Evolutionary conservation across 2,888 invertebrate species (phyloP).

Genomic region (Shargacucullia verbasci): DNA sequence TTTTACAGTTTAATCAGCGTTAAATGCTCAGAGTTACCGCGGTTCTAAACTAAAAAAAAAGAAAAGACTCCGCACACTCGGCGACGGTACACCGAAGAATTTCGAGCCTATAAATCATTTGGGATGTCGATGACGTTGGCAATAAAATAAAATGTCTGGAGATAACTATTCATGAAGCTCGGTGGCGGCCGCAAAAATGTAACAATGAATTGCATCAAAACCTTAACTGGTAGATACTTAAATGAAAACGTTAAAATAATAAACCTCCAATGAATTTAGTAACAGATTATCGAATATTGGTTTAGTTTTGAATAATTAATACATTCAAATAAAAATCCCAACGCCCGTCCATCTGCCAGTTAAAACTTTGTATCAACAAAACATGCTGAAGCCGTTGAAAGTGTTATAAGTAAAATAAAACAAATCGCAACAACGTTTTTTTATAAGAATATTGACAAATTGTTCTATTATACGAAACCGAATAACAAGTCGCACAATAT

Average conservation of each 20-base stretch:
- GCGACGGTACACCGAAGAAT: slow-evolving; percentile 74
- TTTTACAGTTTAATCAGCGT: slow-evolving; percentile 90
- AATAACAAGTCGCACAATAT: slow-evolving; percentile 38
- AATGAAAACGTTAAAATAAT: slow-evolving; percentile 24
- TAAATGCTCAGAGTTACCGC: slow-evolving; percentile 86
- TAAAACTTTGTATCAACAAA: slow-evolving; percentile 4
- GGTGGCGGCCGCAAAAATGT: slow-evolving; percentile 25
- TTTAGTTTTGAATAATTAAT: slow-evolving; percentile 1
- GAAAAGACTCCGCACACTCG: slow-evolving; percentile 65
- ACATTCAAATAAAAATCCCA: slow-evolving; percentile 4
- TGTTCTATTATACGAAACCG: slow-evolving; percentile 28
- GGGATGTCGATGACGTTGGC: slow-evolving; percentile 74
- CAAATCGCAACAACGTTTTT: slow-evolving; percentile 19
- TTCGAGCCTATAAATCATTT: slow-evolving; percentile 81
- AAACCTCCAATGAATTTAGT: slow-evolving; percentile 1
- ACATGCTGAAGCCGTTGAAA: slow-evolving; percentile 21
- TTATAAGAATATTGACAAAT: slow-evolving; percentile 37
- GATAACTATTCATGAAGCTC: slow-evolving; percentile 60
- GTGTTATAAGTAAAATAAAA: slow-evolving; percentile 34
- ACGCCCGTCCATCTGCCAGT: background rate
- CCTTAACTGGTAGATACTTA: slow-evolving; percentile 16
- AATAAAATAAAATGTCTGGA: slow-evolving; percentile 60
- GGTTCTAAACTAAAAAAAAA: slow-evolving; percentile 71
- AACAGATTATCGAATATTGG: background rate
- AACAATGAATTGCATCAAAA: slow-evolving; percentile 25